Conservation (phyloP, 2,888 invertebrate genomes). For the Polia nebulosa region DNA sequence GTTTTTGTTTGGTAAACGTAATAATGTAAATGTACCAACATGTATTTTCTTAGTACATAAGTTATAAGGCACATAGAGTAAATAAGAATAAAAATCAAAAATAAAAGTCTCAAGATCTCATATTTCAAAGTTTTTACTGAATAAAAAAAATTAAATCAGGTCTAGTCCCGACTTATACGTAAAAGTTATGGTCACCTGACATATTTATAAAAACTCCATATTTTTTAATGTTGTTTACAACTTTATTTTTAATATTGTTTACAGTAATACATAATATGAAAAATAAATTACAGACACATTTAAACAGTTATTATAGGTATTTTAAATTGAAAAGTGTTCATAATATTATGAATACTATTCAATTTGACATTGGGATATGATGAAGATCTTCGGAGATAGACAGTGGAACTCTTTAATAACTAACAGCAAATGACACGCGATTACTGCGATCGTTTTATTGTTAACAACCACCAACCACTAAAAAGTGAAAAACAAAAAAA, state of each 20-base stretch:
- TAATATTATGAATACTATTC: too few species aligned
- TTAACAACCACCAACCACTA: too few species aligned
- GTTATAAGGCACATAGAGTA: not conserved
- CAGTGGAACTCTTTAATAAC: too few species aligned
- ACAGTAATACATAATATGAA: not conserved
- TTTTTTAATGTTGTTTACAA: not conserved
- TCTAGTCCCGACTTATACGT: not conserved
- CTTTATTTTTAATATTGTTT: not conserved
- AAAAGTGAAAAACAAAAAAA: too few species aligned
- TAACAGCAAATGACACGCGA: too few species aligned
- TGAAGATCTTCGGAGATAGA: too few species aligned
- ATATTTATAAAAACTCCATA: not conserved
- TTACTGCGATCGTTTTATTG: too few species aligned
- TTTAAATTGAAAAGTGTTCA: not conserved
- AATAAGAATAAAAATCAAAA: not conserved
- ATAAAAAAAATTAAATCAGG: not conserved
- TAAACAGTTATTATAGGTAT: not conserved
- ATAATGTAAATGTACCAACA: not conserved
- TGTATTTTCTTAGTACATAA: not conserved
- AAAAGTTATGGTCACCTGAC: conserved; percentile 10
- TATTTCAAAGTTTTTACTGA: not conserved
- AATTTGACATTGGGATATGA: too few species aligned
- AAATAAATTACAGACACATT: not conserved
- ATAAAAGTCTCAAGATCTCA: not conserved
- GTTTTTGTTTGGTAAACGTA: not conserved